A percentile compares a stretch with the other conserved stretches of the same genome.
Conservation (phyloP, 1,140 invertebrate species). For the Hycleus cichorii region DNA sequence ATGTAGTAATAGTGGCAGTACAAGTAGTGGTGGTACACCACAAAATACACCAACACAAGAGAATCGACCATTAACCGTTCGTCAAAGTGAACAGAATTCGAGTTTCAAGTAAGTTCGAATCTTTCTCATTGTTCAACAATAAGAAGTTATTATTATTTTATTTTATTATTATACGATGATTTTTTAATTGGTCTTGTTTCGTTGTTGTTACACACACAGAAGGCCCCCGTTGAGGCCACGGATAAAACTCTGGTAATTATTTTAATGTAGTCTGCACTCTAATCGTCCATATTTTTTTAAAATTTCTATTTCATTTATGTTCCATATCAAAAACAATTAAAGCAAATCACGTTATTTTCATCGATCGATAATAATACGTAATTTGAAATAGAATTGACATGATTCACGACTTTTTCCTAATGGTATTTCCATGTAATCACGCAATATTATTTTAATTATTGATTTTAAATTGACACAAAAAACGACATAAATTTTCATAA, state of each 20-base stretch:
- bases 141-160: too few species aligned
- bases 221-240: slow-evolving; percentile 79
- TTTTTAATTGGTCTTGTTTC: too few species aligned
- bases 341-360: neutral
- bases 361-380: too few species aligned
- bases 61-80: slow-evolving; percentile 57
- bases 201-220: slow-evolving; percentile 42
- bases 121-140: neutral
- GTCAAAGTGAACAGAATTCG: slow-evolving; percentile 57
- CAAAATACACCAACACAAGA: slow-evolving; percentile 72
- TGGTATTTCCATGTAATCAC: too few species aligned
- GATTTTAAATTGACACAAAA: too few species aligned
- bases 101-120: slow-evolving; percentile 49
- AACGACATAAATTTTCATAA: neutral
- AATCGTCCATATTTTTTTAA: slow-evolving; percentile 5
- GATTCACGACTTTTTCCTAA: too few species aligned
- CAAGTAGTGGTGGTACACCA: slow-evolving; percentile 52
- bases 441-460: too few species aligned
- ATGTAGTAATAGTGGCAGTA: slow-evolving; percentile 41
- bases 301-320: neutral
- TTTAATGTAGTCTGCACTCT: slow-evolving; percentile 10
- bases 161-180: too few species aligned
- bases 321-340: neutral
- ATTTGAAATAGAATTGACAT: too few species aligned
- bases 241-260: slow-evolving; percentile 83